A percentile compares a stretch with the other conserved stretches of the same genome.
Evolutionary conservation across 1,140 invertebrate species (phyloP).

Genomic region (Drosophila murphyi): DNA sequence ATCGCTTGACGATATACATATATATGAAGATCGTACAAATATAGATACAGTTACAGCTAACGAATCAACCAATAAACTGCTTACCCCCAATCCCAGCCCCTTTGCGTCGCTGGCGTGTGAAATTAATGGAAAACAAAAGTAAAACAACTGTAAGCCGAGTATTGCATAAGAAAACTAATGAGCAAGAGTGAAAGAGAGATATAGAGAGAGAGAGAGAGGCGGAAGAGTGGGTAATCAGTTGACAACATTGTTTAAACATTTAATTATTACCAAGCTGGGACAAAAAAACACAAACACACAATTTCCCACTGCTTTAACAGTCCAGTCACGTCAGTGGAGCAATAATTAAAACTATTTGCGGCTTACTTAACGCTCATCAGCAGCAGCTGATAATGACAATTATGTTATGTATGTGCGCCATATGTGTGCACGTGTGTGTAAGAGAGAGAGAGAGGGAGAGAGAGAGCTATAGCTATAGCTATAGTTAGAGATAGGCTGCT

Average conservation of each 20-base stretch:
- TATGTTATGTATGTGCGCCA: conserved; percentile 25
- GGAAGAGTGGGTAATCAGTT: background rate
- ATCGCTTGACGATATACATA: conserved; percentile 33
- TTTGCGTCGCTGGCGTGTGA: conserved; percentile 58
- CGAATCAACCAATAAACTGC: conserved; percentile 28
- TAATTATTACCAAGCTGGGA: conserved; percentile 51
- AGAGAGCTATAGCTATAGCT: too few species aligned
- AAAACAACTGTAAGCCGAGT: conserved; percentile 32
- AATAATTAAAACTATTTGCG: conserved; percentile 55
- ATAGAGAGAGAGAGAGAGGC: background rate
- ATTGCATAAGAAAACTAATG: conserved; percentile 67
- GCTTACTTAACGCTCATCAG: conserved; percentile 40
- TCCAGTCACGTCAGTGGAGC: conserved; percentile 47
- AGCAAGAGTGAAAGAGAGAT: conserved; percentile 33
- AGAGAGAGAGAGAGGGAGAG: background rate
- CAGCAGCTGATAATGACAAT: conserved; percentile 41
- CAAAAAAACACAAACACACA: background rate
- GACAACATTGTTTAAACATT: conserved; percentile 47
- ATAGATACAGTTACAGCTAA: conserved; percentile 20
- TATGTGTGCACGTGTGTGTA: background rate
- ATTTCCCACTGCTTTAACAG: conserved; percentile 17
- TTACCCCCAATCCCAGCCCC: too few species aligned
- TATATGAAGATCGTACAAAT: conserved; percentile 28
- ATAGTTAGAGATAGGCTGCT: background rate
- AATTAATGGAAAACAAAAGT: conserved; percentile 50